Evolutionary conservation across 2,797 vertebrate genomes (phyloP), one percentile per base, ranked within the genome.

Genomic region (Pseudocheirus occidentalis): DNA sequence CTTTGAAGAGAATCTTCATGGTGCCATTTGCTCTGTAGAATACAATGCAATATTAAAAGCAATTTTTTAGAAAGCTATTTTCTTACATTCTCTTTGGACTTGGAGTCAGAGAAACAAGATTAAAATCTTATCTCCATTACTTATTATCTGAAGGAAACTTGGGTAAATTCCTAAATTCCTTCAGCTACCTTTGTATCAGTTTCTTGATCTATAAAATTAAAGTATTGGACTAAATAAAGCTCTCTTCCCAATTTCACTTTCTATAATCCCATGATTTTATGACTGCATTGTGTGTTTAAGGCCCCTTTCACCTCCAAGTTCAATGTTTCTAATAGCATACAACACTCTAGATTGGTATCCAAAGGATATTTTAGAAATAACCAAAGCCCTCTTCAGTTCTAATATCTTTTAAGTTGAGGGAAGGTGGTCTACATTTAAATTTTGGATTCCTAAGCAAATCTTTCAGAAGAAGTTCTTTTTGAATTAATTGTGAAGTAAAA

Each of bases 351-450:
- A 87, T 46, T 27, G 40, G 3, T 34, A 46, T 81, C 40, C 10
- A 27, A 24, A 46, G 27, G 2, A 46, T 87, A 87, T 87, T 34
- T 87, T 87, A 46, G 3, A 87, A 87, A 87, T 27, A 50, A 27
- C 7, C 27, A n/a, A 94, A 90, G 40, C 0, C 1, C 10, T 2
- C 62, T 92, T 54, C 5, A 16, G 46, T 31, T 91, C 59, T n/a
- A 91, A 91, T 55, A 56, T 24, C 91, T 91, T 96, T 73, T 94
- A 55, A 91, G 54, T 91, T 56, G 40, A 55, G 46, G 52, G 28
- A 58, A 7, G 3, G 31, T 10, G 14, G 40, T 55, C 7, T 9
- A 91, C 59, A 89, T 55, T 92, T 58, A 40, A 50, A 90, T 14
- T 57, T 52, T 53, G 6, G 40, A 59, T 0, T 2, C 14, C 89